These are phyloP conservation scores for Cyclopterus lumpus DNA, from an alignment of 2,797 vertebrate genomes.

Conservation along the genomic window DNA sequence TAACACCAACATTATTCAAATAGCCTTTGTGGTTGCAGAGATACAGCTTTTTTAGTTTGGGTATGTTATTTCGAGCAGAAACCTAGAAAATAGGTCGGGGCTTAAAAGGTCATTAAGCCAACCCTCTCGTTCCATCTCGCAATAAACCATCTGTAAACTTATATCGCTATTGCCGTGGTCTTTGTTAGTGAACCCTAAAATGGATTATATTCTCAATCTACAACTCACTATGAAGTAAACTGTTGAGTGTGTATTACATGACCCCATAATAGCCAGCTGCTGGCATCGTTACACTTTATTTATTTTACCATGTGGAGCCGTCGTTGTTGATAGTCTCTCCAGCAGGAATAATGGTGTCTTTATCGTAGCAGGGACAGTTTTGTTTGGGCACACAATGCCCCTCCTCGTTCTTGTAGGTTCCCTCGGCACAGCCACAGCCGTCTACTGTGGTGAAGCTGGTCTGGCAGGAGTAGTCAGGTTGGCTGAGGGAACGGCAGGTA, in stretches of 20 bases:
- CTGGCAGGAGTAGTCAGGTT: conserved; percentile 80
- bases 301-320: conserved; percentile 73
- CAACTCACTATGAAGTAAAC: background rate
- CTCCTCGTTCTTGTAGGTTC: conserved; percentile 81
- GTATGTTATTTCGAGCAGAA: too few species aligned
- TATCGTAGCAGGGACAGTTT: conserved; percentile 86
- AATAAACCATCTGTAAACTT: too few species aligned
- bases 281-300: background rate
- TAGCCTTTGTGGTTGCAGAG: too few species aligned
- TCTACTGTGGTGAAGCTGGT: conserved; percentile 73
- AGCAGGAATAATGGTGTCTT: conserved; percentile 62
- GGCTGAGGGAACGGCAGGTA: conserved; percentile 84
- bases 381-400: conserved; percentile 78
- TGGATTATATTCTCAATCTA: background rate
- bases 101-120: too few species aligned
- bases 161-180: too few species aligned
- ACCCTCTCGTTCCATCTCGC: too few species aligned
- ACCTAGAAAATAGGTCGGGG: too few species aligned
- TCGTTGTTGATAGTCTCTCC: conserved; percentile 68
- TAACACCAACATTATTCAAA: too few species aligned
- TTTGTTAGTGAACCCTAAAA: background rate
- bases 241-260: background rate
- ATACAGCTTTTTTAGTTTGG: too few species aligned
- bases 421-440: conserved; percentile 86
- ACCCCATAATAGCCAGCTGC: background rate